phyloP scores from a whole-genome alignment of 2,888 invertebrate species.

The Tillus elongatus region DNA sequence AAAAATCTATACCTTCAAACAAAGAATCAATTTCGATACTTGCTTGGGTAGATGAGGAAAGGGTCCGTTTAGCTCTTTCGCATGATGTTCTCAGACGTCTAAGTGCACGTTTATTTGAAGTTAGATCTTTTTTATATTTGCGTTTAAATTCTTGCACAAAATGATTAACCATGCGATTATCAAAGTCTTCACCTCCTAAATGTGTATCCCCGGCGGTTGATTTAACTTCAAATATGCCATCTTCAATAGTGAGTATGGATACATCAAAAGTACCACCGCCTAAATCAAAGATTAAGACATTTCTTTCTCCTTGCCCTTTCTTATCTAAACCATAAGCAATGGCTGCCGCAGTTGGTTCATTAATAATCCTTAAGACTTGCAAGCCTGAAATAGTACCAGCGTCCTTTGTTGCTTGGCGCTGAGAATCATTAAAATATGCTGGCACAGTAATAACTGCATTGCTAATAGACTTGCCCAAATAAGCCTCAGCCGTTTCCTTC shows the following conservation, averaged over 20 bases:
- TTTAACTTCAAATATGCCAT: conserved; percentile 88
- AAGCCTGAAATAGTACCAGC: conserved; percentile 85
- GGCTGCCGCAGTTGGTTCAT: conserved; percentile 87
- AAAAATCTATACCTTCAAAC: conserved; percentile 92
- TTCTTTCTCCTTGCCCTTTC: conserved; percentile 70
- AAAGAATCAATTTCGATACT: conserved; percentile 93
- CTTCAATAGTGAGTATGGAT: conserved; percentile 89
- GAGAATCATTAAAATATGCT: conserved; percentile 87
- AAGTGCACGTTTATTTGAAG: conserved; percentile 79
- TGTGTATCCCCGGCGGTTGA: conserved; percentile 92
- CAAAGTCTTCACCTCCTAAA: conserved; percentile 88
- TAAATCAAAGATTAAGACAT: conserved; percentile 71
- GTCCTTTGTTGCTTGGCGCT: conserved; percentile 87
- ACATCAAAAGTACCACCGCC: conserved; percentile 94
- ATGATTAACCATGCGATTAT: conserved; percentile 83
- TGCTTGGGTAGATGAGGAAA: conserved; percentile 81
- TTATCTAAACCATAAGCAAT: conserved; percentile 87
- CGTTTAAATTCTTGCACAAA: conserved; percentile 86
- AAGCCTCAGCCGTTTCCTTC: conserved; percentile 88
- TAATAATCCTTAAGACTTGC: conserved; percentile 84
- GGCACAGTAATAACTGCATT: conserved; percentile 87
- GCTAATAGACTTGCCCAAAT: conserved; percentile 71
- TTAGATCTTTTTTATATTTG: conserved; percentile 85
- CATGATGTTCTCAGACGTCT: conserved; percentile 89
- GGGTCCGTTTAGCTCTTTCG: conserved; percentile 77